Evolutionary conservation across 2,888 invertebrate genomes (phyloP).

Genomic region (Thecocarcelia acutangulata): DNA sequence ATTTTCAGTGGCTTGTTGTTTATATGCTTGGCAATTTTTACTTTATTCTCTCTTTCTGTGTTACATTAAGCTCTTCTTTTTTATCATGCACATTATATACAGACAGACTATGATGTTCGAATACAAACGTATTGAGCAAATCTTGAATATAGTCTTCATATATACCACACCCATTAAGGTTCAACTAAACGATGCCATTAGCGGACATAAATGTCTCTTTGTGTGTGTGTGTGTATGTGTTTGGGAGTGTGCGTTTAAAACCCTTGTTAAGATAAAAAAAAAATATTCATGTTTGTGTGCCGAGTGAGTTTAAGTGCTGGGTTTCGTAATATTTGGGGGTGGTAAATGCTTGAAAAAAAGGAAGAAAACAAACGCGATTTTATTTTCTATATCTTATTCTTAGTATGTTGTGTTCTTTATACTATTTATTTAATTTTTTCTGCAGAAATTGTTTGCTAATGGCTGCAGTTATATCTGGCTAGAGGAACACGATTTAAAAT

Average conservation of each 20-base stretch:
- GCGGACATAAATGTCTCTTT: slow-evolving; percentile 56
- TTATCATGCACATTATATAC: slow-evolving; percentile 10
- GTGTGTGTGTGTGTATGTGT: not conserved
- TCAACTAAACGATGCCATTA: slow-evolving; percentile 68
- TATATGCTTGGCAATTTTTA: slow-evolving; percentile 7
- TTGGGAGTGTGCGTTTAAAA: not conserved
- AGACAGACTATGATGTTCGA: not conserved
- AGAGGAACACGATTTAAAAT: not conserved
- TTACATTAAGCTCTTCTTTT: slow-evolving; percentile 1
- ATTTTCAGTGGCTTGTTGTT: slow-evolving; percentile 17
- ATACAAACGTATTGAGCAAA: not conserved
- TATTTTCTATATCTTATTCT: not conserved
- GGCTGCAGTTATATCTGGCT: not conserved
- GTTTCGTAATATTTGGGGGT: not conserved
- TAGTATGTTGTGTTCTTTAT: not conserved
- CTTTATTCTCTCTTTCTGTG: slow-evolving; percentile 21
- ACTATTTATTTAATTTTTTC: not conserved
- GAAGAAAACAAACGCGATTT: not conserved
- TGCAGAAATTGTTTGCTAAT: slow-evolving; percentile 3
- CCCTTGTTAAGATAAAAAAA: not conserved
- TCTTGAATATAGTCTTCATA: not conserved
- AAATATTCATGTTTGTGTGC: not conserved
- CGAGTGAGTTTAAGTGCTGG: too few relatives aligned
- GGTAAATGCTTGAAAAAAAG: not conserved
- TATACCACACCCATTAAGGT: slow-evolving; percentile 64